Conservation (phyloP, 2,797 vertebrate genomes). For the Fistularia tabacaria region DNA sequence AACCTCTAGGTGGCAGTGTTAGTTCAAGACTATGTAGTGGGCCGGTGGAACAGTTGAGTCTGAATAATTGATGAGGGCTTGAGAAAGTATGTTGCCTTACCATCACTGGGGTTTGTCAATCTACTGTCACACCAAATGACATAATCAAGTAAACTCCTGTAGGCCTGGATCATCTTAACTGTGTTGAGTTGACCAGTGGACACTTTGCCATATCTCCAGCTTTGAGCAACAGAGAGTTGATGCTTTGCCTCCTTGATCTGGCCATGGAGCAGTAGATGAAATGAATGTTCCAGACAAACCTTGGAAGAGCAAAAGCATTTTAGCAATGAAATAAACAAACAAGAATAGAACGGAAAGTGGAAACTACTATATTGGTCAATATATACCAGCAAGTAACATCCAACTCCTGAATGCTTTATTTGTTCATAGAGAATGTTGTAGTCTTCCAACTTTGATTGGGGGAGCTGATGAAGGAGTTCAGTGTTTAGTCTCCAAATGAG, state of each 20-base stretch:
- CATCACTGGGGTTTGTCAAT: slow-evolving; percentile 28
- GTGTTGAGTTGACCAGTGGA: slow-evolving; percentile 66
- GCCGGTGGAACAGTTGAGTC: too few relatives aligned
- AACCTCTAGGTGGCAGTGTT: slow-evolving; percentile 41
- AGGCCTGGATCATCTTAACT: slow-evolving; percentile 80
- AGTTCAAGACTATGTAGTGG: slow-evolving; percentile 1
- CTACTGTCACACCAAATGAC: slow-evolving; percentile 82
- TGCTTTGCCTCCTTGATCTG: slow-evolving; percentile 78
- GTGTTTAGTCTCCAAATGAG: slow-evolving; percentile 83
- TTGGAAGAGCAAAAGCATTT: slow-evolving; percentile 39
- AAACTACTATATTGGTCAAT: background rate
- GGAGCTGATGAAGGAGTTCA: slow-evolving; percentile 87
- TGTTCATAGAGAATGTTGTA: slow-evolving; percentile 82
- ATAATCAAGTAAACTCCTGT: slow-evolving; percentile 85
- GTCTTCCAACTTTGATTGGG: slow-evolving; percentile 74
- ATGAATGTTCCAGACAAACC: slow-evolving; percentile 86
- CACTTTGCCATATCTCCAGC: slow-evolving; percentile 83
- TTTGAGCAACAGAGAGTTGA: slow-evolving; percentile 77
- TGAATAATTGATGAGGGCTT: slow-evolving; percentile 32
- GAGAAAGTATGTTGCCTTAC: slow-evolving; percentile 65
- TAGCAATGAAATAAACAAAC: background rate
- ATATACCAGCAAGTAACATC: slow-evolving; percentile 82
- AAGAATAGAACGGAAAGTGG: background rate
- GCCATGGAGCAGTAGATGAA: slow-evolving; percentile 81
- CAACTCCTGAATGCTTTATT: slow-evolving; percentile 84